phyloP scores from a whole-genome alignment of 1,140 invertebrate genomes.

The Myzus persicae region DNA sequence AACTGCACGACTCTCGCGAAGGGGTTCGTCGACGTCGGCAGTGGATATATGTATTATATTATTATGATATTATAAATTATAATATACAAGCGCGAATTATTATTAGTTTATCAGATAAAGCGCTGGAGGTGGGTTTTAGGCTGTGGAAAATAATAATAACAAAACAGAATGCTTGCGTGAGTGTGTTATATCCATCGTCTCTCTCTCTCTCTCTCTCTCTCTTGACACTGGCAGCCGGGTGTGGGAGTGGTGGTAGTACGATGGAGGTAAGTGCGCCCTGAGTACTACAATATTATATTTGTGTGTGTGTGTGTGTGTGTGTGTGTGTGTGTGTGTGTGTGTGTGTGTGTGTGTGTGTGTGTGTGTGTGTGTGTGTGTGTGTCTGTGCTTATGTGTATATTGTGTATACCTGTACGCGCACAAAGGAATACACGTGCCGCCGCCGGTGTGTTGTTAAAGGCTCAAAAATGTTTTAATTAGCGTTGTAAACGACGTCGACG shows the following conservation, averaged over 20 bases:
- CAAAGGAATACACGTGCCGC: conserved; percentile 5
- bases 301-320: neutral
- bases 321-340: neutral
- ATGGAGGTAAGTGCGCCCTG: neutral
- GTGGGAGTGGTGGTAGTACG: neutral
- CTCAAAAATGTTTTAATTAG: conserved; percentile 57
- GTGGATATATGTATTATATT: neutral
- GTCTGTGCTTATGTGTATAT: neutral
- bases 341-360: neutral
- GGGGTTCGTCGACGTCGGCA: neutral
- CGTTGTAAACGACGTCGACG: conserved; percentile 16
- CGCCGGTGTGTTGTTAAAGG: conserved; percentile 44
- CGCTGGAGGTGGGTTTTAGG: conserved; percentile 9
- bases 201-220: neutral
- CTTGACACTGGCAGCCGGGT: neutral
- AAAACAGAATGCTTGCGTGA: neutral
- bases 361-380: neutral
- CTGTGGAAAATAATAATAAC: conserved; percentile 50
- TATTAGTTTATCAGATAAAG: conserved; percentile 44
- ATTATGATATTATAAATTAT: neutral
- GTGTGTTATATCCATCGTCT: neutral
- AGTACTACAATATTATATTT: neutral
- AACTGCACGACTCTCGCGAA: neutral
- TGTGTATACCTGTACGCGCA: neutral
- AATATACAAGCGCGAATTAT: neutral